Evolutionary conservation across 2,888 invertebrate genomes (phyloP).

Genomic region (Tenthredo amoena): DNA sequence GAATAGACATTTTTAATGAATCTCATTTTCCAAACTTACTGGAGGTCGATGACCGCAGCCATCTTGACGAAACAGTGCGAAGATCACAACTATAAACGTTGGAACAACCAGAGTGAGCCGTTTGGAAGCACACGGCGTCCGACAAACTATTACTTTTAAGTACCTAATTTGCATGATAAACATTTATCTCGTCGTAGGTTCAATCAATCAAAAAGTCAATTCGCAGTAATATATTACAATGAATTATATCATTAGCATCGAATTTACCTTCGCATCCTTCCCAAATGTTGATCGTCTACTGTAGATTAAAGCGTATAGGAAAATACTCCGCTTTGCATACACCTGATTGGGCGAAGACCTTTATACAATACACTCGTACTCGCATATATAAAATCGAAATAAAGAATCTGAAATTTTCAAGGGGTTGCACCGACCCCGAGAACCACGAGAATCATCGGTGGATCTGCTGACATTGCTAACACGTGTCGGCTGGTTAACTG

Average conservation of each 20-base stretch:
- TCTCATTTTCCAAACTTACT: background rate
- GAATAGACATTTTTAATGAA: background rate
- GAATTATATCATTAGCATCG: slow-evolving; percentile 36
- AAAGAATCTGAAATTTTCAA: slow-evolving; percentile 8
- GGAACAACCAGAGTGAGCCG: background rate
- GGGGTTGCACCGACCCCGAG: slow-evolving; percentile 45
- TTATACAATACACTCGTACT: background rate
- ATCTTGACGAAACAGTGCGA: background rate
- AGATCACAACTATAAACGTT: background rate
- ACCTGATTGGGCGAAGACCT: slow-evolving; percentile 26
- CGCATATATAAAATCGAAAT: slow-evolving; percentile 24
- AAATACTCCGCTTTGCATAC: background rate
- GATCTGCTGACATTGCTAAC: slow-evolving; percentile 48
- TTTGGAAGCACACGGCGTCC: slow-evolving; percentile 17
- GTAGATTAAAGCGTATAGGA: background rate
- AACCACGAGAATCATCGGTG: slow-evolving; percentile 43
- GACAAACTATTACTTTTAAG: slow-evolving; percentile 14
- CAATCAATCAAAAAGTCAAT: slow-evolving; percentile 38
- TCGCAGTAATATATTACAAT: slow-evolving; percentile 14
- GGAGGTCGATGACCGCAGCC: slow-evolving; percentile 12
- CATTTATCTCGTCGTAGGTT: background rate
- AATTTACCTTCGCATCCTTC: slow-evolving; percentile 13
- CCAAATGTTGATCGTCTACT: slow-evolving; percentile 25
- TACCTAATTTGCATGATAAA: slow-evolving; percentile 29
- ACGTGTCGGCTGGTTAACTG: slow-evolving; percentile 48